Evolutionary conservation across 1,140 invertebrate genomes (phyloP).

Genomic region (Pseudomyrmex gracilis): DNA sequence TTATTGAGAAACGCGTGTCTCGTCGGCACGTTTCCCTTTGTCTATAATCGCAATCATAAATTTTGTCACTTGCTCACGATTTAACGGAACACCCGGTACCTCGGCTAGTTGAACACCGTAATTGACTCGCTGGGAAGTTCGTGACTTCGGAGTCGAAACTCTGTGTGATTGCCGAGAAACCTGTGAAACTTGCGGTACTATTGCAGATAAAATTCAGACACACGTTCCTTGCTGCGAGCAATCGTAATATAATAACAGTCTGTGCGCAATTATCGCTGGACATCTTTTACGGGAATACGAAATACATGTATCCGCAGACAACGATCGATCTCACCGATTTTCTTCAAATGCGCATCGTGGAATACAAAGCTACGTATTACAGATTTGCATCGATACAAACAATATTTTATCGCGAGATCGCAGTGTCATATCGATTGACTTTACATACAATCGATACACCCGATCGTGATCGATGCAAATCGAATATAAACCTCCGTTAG

Average conservation of each 20-base stretch:
- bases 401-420: slow-evolving; percentile 13
- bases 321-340: background rate
- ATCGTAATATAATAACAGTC: slow-evolving; percentile 21
- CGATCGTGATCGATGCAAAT: slow-evolving; percentile 12
- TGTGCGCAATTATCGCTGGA: slow-evolving; percentile 34
- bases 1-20: background rate
- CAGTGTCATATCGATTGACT: slow-evolving; percentile 4
- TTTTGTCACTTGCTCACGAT: slow-evolving; percentile 75
- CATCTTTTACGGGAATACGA: slow-evolving; percentile 1
- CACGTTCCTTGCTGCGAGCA: slow-evolving; percentile 10
- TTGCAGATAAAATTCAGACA: slow-evolving; percentile 47
- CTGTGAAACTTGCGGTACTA: slow-evolving; percentile 65
- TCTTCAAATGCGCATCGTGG: background rate
- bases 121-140: slow-evolving; percentile 77
- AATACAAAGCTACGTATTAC: background rate
- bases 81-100: slow-evolving; percentile 80
- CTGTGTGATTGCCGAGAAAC: slow-evolving; percentile 39
- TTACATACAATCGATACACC: slow-evolving; percentile 17
- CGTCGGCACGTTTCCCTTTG: background rate
- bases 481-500: slow-evolving; percentile 27
- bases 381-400: slow-evolving; percentile 19
- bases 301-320: background rate
- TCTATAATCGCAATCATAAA: slow-evolving; percentile 57
- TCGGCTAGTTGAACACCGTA: slow-evolving; percentile 82
- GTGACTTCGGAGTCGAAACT: slow-evolving; percentile 75